These are phyloP conservation scores for Trochalopteron elliotii DNA, from an alignment of 2,113 vertebrate genomes.

Conservation along the genomic window DNA sequence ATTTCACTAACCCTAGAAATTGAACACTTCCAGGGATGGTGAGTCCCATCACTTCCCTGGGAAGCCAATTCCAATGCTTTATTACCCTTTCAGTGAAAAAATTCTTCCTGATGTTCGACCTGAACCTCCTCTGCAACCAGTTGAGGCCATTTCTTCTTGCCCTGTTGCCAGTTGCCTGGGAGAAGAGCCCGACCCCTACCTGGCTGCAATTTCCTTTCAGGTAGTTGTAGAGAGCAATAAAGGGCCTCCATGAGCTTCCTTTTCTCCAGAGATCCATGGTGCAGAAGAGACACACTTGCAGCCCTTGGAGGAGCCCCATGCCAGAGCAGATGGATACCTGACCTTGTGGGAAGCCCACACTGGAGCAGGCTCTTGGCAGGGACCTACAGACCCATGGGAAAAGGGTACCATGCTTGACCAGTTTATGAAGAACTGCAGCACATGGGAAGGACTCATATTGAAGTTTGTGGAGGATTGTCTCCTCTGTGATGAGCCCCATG, in stretches of 20 bases:
- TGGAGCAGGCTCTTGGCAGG: background rate
- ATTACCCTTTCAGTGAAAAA: background rate
- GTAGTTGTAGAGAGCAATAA: background rate
- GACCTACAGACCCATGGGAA: fast-evolving
- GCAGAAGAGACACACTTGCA: background rate
- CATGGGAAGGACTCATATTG: background rate
- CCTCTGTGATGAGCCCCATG: background rate
- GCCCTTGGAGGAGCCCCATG: background rate
- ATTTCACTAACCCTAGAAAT: background rate
- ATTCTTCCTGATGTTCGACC: background rate
- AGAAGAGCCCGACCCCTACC: background rate
- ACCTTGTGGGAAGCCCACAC: background rate
- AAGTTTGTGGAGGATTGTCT: background rate
- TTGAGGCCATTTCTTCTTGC: background rate
- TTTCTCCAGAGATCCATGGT: background rate
- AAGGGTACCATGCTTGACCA: background rate
- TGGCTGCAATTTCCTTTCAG: background rate
- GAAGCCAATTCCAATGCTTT: background rate
- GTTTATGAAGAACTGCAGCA: background rate
- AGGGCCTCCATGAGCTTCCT: background rate
- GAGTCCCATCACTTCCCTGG: background rate
- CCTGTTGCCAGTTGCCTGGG: background rate
- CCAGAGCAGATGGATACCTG: background rate
- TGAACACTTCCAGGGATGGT: background rate
- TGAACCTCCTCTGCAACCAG: background rate